Evolutionary conservation across 2,888 invertebrate species (phyloP), one percentile per base, ranked within the genome.

Genomic region (Tigriopus californicus): DNA sequence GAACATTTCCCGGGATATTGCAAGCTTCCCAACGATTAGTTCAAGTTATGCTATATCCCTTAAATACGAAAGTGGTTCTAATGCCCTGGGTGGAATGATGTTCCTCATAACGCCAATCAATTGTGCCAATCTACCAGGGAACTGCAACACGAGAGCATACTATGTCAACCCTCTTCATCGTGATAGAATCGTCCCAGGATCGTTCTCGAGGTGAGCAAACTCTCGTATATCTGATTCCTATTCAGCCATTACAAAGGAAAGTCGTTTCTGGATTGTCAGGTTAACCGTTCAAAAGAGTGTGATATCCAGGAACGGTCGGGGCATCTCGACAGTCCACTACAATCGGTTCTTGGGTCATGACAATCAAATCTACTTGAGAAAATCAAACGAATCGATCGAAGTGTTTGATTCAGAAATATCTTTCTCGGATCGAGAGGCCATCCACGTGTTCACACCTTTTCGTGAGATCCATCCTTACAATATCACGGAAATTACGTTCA

Each of bases 1-100:
- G 88, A 78, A 81, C 65, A 74, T 90, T 0, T 79, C 83, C 65
- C 76, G 85, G 40, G 92, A 95, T 71, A 72, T 91, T 60, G 83
- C 85, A 0, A 80, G 86, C 13, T 97, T 98, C 68, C 97, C 97
- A 0, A 80, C 85, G 0, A 82, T 88, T 0, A 89, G 90, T 59
- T 83, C 80, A 64, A 85, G 85, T 62, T 89, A 83, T 68, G 83
- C 83, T 6, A 75, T 90, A 42, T 79, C 85, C 1, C 68, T 91
- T 46, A 80, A 83, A 62, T 91, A 89, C 67, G 76, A 77, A 63
- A 88, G 89, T 69, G 90, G 91, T 1, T 67, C 67, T 1, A 79
- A 80, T 65, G 85, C 89, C 2, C 70, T 85, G 48, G 91, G 91
- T 13, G 85, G 86, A 57, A 80, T 84, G 1, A 86, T 90, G 0